phyloP scores from a whole-genome alignment of 2,113 vertebrate genomes.

The Lepidothrix coronata region DNA sequence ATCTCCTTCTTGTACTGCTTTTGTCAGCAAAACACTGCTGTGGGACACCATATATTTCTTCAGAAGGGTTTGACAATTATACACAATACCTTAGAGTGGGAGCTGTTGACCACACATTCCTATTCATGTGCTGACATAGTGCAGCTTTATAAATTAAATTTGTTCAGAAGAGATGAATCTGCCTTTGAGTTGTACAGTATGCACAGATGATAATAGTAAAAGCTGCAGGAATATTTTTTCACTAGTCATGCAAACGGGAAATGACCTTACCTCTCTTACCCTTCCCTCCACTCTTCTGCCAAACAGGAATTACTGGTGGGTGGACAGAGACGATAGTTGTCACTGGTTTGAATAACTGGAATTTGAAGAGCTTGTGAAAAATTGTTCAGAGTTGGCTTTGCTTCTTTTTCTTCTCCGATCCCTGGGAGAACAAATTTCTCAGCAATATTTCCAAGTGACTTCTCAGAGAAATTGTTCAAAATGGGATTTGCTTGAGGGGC shows the following conservation, averaged over 20 bases:
- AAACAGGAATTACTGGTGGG: background rate
- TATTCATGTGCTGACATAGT: background rate
- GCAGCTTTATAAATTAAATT: background rate
- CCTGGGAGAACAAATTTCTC: background rate
- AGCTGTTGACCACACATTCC: background rate
- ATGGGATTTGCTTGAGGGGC: background rate
- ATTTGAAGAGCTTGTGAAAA: background rate
- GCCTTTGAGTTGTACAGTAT: background rate
- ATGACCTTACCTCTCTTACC: background rate
- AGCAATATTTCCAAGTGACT: background rate
- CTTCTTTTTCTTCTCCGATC: background rate
- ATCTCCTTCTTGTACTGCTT: background rate
- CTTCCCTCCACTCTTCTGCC: background rate
- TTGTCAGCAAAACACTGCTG: background rate
- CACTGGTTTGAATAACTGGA: background rate
- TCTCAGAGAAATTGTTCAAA: background rate
- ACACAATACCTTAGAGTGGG: background rate
- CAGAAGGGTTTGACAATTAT: background rate
- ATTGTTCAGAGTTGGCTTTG: background rate
- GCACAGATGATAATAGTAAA: background rate
- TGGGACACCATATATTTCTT: background rate
- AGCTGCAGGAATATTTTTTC: background rate
- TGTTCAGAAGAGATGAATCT: background rate
- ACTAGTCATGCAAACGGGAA: background rate
- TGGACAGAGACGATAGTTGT: background rate